Evolutionary conservation across 2,888 invertebrate genomes (phyloP), one percentile per base, ranked within the genome.

Genomic region (Cephalotes varians): DNA sequence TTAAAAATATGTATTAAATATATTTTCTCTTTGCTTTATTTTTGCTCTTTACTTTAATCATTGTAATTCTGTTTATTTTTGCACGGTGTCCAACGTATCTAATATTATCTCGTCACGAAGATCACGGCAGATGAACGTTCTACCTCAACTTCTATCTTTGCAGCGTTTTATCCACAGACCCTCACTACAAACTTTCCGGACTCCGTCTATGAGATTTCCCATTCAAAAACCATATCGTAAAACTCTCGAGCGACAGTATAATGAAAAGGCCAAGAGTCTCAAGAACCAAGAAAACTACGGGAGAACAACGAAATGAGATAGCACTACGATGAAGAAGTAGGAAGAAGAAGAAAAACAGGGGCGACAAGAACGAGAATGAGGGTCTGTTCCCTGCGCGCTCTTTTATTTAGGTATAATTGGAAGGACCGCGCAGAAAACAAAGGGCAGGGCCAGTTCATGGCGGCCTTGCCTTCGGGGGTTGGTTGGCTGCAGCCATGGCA

Each of bases 371-470:
- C 15, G 58, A 37, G 49, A 74, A 47, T 34, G 40, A 88, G 81
- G 87, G 86, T 82, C 73, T 65, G 65, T 71, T 84, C 83, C 82
- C 82, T 44, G 60, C 44, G 80, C 65, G 81, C 81, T 81, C 90
- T 91, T 92, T 93, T 92, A 91, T 92, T 90, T 91, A 84, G 84
- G 84, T 90, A 91, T 92, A 92, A 93, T 93, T 91, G 90, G 87
- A 91, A 90, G 88, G 89, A 84, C 86, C 85, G 84, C 84, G 86
- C 74, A 49, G 86, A 87, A 87, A 91, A 91, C 90, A 92, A 90
- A 90, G 87, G 87, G 85, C 79, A 85, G 81, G 77, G 82, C 82
- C 81, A 84, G 90, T 86, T 88, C 67, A 86, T 82, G 83, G 84
- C 76, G 62, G 58, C 47, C 73, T 60, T 76, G 67, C 74, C 54